Conservation (phyloP, 2,113 vertebrate genomes). For the Plecturocebus donacophilus region DNA sequence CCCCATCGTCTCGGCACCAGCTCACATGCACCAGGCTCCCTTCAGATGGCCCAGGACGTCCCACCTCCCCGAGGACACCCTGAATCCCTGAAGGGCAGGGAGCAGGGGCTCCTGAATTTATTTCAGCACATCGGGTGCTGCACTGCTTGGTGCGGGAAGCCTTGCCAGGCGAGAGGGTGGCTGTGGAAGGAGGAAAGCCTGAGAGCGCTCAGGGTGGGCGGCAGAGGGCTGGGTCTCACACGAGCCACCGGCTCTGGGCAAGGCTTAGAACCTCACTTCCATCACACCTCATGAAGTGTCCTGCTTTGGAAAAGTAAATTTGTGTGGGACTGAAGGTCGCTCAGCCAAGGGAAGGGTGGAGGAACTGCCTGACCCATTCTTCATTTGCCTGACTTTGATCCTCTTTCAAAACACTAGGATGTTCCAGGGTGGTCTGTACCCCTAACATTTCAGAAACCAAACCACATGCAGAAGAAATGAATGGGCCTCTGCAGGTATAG, state of each 20-base stretch:
- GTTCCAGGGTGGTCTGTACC: neutral
- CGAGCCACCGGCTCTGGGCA: neutral
- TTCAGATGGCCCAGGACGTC: rapidly evolving
- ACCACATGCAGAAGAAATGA: neutral
- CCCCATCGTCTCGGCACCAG: too few relatives aligned
- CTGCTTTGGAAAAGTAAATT: neutral
- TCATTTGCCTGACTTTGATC: rapidly evolving
- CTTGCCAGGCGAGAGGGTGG: neutral
- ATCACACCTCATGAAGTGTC: neutral
- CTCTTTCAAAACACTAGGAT: neutral
- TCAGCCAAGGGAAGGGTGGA: too few relatives aligned
- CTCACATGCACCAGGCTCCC: neutral
- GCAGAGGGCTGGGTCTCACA: neutral
- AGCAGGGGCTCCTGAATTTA: rapidly evolving
- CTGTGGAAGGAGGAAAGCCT: too few relatives aligned
- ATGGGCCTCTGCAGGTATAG: rapidly evolving
- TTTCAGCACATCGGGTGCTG: rapidly evolving
- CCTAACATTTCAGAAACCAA: neutral
- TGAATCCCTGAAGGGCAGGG: rapidly evolving
- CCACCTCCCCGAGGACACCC: neutral
- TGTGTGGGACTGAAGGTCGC: rapidly evolving
- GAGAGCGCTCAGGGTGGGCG: rapidly evolving
- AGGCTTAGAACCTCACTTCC: neutral
- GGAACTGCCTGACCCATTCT: rapidly evolving
- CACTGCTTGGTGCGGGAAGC: neutral